These are phyloP conservation scores for Peromyscus polionotus DNA, from an alignment of 2,113 vertebrate species.

Conservation along the genomic window DNA sequence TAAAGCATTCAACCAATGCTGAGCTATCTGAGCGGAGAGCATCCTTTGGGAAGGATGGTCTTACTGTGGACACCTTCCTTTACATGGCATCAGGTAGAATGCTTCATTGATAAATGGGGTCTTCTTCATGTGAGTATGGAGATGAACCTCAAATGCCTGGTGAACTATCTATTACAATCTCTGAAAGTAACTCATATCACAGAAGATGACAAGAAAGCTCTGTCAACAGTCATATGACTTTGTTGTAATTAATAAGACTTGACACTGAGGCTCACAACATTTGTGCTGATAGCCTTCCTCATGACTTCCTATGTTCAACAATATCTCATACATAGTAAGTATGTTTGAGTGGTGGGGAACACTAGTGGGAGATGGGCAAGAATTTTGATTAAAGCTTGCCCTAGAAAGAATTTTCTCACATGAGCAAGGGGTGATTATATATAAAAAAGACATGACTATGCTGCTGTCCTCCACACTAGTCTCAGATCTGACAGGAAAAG, in stretches of 20 bases:
- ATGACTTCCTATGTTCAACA: neutral
- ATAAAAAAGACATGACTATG: neutral
- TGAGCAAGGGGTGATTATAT: neutral
- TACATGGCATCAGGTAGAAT: neutral
- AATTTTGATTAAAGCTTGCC: too few relatives aligned
- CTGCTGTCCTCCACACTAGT: neutral
- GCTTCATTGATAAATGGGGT: neutral
- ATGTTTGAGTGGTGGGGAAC: neutral
- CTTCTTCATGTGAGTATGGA: neutral
- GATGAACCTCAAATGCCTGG: neutral
- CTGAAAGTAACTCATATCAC: neutral
- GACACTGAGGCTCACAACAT: neutral
- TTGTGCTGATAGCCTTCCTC: neutral
- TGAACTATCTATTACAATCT: neutral
- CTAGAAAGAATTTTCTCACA: neutral
- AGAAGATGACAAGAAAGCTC: neutral
- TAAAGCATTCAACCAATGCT: neutral
- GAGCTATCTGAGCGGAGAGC: neutral
- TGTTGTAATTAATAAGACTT: neutral
- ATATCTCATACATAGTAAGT: neutral
- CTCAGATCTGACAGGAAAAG: neutral
- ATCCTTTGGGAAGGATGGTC: neutral
- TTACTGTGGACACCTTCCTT: neutral
- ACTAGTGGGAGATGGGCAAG: too few relatives aligned
- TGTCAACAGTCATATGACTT: too few relatives aligned